Percentiles rank a stretch among this genome's conserved stretches.
These are phyloP conservation scores for Agrotis exclamationis DNA, from an alignment of 2,888 invertebrate species.

Conservation along the genomic window DNA sequence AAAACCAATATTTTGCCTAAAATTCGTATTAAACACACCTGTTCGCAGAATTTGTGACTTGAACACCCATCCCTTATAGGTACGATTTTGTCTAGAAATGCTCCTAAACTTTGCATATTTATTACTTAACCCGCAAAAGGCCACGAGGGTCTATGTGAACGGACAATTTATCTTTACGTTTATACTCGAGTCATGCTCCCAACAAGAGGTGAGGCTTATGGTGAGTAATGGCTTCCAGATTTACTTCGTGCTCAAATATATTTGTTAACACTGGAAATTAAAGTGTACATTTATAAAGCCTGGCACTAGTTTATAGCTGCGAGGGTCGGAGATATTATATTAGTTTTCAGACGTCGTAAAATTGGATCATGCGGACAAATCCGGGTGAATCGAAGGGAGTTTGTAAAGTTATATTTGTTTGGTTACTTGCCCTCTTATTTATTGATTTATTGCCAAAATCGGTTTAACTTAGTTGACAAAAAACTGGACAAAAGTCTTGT, in stretches of 20 bases:
- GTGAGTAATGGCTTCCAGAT: constrained; percentile 72
- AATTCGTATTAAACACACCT: constrained; percentile 85
- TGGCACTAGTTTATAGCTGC: constrained; percentile 56
- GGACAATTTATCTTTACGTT: constrained; percentile 72
- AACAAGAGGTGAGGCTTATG: constrained; percentile 71
- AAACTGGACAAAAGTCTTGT: not conserved
- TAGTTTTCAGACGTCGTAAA: constrained; percentile 61
- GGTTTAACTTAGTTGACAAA: constrained; percentile 6
- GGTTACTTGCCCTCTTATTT: constrained; percentile 32
- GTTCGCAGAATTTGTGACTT: constrained; percentile 78
- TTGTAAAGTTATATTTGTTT: constrained; percentile 30
- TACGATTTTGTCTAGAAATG: constrained; percentile 84
- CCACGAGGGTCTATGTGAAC: constrained; percentile 70
- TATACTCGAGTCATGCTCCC: constrained; percentile 70
- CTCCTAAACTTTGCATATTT: constrained; percentile 86
- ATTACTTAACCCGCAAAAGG: constrained; percentile 79
- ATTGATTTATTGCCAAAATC: constrained; percentile 18
- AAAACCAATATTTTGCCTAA: constrained; percentile 80
- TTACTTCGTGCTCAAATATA: constrained; percentile 66
- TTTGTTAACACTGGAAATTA: constrained; percentile 69
- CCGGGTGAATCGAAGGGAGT: constrained; percentile 27
- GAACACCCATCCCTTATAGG: constrained; percentile 80
- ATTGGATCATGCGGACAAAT: constrained; percentile 51
- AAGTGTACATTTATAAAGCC: constrained; percentile 62
- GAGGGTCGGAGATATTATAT: constrained; percentile 54